Base-by-base conservation (phyloP, 2,888 invertebrate species). In the Incurvaria masculella region DNA sequence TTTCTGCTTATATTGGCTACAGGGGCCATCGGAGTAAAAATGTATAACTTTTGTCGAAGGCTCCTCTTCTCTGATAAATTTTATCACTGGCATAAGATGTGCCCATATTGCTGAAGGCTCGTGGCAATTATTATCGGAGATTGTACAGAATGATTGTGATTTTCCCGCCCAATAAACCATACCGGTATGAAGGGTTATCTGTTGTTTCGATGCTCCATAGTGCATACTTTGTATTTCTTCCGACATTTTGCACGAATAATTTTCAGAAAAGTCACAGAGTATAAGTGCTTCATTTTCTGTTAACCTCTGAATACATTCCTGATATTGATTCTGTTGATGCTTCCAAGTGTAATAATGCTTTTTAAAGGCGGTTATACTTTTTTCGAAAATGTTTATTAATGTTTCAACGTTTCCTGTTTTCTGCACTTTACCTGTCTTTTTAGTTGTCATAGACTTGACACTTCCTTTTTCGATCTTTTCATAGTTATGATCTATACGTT, bases 1-100 rank as follows among this genome's bases (percentile, higher is more conserved):
- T 48, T 55, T 53, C 41, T 55, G 55, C 11, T 49, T 38, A 27
- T 55, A 55, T n/a, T 55, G 55, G 19, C 49, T 26, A 4, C 49
- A 44, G 4, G 52, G 51, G 1, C 52, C 51, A 44, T 55, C 53
- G 2, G 42, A n/a, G 23, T n/a, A n/a, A n/a, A n/a, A n/a, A n/a
- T n/a, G n/a, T n/a, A n/a, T n/a, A 47, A 33, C 18, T 10, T 38
- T 42, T 14, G 19, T 17, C n/a, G 5, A 14, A 26, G 39, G 45
- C 11, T 18, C 10, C 14, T 33, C 8, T 14, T 33, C 19, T 41
- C 23, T 47, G 10, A 47, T 16, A 6, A 47, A 21, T 47, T 47
- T 41, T n/a, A 47, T 21, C 17, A 47, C 20, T 16, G 47, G 42
- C 6, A n/a, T 19, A 16, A 47, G 18, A 17, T 47, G 47, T 4